A percentile compares a stretch with the other conserved stretches of the same genome.
phyloP scores from a whole-genome alignment of 2,113 vertebrate species.

The Psammodynastes pulverulentus region DNA sequence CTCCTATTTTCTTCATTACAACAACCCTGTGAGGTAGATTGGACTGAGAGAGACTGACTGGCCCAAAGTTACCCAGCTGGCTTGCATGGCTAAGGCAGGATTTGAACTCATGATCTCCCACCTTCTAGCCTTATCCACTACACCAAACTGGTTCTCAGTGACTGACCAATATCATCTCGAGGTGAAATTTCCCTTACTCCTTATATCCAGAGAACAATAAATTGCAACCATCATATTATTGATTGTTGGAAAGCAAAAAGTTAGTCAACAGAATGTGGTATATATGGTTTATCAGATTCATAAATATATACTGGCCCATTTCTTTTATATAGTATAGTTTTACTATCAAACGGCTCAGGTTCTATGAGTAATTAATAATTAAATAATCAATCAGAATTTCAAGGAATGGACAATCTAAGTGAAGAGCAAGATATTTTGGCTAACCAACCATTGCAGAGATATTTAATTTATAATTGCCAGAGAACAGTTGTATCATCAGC shows the following conservation, averaged over 20 bases:
- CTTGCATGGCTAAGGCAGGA: not conserved
- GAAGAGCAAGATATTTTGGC: conserved; percentile 30
- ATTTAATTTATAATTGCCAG: conserved; percentile 20
- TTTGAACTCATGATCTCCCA: not conserved
- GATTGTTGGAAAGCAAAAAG: not conserved
- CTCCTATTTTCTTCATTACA: not conserved
- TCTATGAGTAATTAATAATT: not conserved
- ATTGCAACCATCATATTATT: not conserved
- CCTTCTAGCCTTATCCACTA: not conserved
- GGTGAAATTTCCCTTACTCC: not conserved
- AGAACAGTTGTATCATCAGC: conserved; percentile 23
- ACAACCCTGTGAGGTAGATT: not conserved
- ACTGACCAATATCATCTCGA: not conserved
- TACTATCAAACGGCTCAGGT: not conserved
- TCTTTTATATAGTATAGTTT: not conserved
- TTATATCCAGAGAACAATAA: not conserved
- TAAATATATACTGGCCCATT: not conserved
- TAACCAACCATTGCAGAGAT: conserved; percentile 8
- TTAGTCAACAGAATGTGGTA: not conserved
- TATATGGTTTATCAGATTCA: not conserved
- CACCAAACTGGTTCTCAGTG: not conserved
- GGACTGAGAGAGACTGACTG: not conserved
- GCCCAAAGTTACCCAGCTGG: not conserved
- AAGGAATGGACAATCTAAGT: conserved; percentile 2
- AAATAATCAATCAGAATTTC: rapidly evolving